Conservation (phyloP, 2,888 invertebrate genomes). For the Quadriops clusia region DNA sequence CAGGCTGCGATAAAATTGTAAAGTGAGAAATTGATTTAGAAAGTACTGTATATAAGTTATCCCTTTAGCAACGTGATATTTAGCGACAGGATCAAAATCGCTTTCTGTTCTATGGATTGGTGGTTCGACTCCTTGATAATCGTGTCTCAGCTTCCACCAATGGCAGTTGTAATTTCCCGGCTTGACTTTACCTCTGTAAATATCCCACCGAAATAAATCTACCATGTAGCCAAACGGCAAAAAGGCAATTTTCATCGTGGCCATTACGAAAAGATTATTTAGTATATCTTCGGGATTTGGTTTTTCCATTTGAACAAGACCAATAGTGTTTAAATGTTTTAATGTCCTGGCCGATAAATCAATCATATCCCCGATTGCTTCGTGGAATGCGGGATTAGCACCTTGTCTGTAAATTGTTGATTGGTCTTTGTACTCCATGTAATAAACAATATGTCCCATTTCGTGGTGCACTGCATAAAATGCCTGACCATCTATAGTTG, state of each 20-base stretch:
- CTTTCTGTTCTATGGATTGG: constrained; percentile 48
- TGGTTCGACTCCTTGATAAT: constrained; percentile 51
- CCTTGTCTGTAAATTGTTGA: constrained; percentile 62
- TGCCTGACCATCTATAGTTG: constrained; percentile 50
- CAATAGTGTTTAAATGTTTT: constrained; percentile 60
- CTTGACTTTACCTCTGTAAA: constrained; percentile 49
- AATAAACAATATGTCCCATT: constrained; percentile 74
- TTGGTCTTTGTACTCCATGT: constrained; percentile 58
- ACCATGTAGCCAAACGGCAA: constrained; percentile 58
- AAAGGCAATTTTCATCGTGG: constrained; percentile 62
- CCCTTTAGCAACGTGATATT: constrained; percentile 54
- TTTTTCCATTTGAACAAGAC: constrained; percentile 45
- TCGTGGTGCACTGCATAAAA: constrained; percentile 64
- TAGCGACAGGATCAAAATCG: constrained; percentile 56
- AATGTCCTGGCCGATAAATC: constrained; percentile 43
- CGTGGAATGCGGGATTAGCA: constrained; percentile 53
- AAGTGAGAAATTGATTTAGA: no score
- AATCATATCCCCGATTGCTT: constrained; percentile 50
- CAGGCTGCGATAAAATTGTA: constrained; percentile 69
- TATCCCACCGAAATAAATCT: constrained; percentile 57
- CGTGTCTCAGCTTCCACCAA: constrained; percentile 50
- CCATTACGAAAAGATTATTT: constrained; percentile 57
- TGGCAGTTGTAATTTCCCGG: constrained; percentile 52
- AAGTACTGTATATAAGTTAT: constrained; percentile 54
- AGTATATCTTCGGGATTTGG: constrained; percentile 47